Conservation (phyloP, 2,797 vertebrate species). For the Allobates femoralis region DNA sequence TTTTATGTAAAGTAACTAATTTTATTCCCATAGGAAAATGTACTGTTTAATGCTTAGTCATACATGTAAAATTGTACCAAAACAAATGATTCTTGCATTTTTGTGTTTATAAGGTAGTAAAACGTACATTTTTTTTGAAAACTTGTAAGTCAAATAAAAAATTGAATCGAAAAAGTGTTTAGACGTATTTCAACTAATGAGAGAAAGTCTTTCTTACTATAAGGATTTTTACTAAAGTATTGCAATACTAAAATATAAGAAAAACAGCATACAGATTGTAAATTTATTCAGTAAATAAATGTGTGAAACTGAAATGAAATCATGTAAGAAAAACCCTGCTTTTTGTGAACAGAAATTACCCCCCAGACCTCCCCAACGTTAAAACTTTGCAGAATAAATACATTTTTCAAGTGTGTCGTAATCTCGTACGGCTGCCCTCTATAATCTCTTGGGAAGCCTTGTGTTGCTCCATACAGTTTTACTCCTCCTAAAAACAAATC, state of each 20-base stretch:
- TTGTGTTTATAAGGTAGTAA: neutral
- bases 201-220: neutral
- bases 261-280: neutral
- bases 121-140: no score
- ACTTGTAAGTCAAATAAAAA: no score
- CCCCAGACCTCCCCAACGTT: slow-evolving; percentile 69
- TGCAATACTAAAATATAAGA: neutral
- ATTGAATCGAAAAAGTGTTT: no score
- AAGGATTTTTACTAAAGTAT: neutral
- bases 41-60: neutral
- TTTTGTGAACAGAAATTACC: slow-evolving; percentile 70
- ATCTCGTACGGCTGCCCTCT: slow-evolving; percentile 82
- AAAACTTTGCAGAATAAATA: slow-evolving; percentile 72
- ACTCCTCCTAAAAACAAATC: slow-evolving; percentile 50
- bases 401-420: slow-evolving; percentile 81
- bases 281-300: neutral
- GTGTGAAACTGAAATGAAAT: slow-evolving; percentile 31
- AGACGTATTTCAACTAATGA: neutral
- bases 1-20: neutral
- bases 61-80: neutral
- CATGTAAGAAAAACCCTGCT: slow-evolving; percentile 9
- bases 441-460: slow-evolving; percentile 74
- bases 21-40: neutral
- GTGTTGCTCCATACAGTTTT: slow-evolving; percentile 63
- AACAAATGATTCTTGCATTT: neutral